phyloP scores from a whole-genome alignment of 2,113 vertebrate species.

The Phaethon lepturus region DNA sequence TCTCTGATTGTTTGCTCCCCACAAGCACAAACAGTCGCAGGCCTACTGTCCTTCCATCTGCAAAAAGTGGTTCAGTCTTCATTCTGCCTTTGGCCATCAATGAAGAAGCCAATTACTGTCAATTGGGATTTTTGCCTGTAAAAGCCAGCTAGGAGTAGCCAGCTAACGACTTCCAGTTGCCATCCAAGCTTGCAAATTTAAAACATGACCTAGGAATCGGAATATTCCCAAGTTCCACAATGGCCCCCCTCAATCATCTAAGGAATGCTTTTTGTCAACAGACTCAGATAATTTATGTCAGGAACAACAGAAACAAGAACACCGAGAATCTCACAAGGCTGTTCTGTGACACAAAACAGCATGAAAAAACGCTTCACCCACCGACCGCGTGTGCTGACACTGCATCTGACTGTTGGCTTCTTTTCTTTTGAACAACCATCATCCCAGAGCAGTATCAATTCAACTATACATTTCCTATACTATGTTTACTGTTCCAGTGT shows the following conservation, averaged over 20 bases:
- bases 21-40: not conserved
- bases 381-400: fast-evolving
- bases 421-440: not conserved
- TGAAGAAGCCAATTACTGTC: not conserved
- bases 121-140: not conserved
- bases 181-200: not conserved
- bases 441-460: not conserved
- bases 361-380: not conserved
- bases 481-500: not conserved
- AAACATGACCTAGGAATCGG: not conserved
- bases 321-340: not conserved
- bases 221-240: not conserved
- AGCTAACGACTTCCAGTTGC: fast-evolving
- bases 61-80: not conserved
- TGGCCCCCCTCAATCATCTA: not conserved
- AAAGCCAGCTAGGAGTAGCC: not conserved
- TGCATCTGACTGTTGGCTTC: not conserved
- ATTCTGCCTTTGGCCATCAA: not conserved
- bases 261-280: not conserved
- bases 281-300: not conserved
- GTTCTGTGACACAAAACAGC: not conserved
- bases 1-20: not conserved
- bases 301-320: not conserved
- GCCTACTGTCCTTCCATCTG: no score
- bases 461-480: fast-evolving